phyloP scores from a whole-genome alignment of 2,888 invertebrate species.

The Erebia ligea region DNA sequence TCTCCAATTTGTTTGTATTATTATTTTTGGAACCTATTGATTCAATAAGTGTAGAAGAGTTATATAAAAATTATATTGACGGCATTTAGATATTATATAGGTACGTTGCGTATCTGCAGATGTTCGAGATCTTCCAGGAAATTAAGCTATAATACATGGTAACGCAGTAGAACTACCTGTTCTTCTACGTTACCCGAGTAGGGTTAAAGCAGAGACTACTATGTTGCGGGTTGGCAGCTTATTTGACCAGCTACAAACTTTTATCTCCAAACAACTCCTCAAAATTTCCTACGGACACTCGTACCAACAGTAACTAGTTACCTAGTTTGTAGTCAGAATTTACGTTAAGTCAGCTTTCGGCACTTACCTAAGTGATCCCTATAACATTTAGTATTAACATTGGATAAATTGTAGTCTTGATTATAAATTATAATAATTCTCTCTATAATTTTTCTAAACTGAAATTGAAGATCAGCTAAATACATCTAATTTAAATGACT shows the following conservation, averaged over 20 bases:
- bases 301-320: conserved; percentile 33
- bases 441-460: not conserved
- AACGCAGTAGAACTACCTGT: not conserved
- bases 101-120: conserved; percentile 38
- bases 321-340: conserved; percentile 44
- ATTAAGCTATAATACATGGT: not conserved
- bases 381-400: not conserved
- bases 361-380: conserved; percentile 4
- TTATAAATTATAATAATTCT: not conserved
- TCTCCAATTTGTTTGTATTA: conserved; percentile 35
- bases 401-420: not conserved
- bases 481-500: not conserved
- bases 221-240: too few species aligned
- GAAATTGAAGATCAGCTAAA: not conserved
- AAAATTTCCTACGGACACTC: not conserved
- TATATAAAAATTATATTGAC: conserved; percentile 16
- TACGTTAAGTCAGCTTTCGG: conserved; percentile 44
- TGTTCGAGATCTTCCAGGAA: not conserved
- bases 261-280: not conserved
- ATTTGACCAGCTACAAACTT: not conserved
- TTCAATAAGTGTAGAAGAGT: conserved; percentile 26
- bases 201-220: not conserved
- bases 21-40: conserved; percentile 34
- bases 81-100: conserved; percentile 34
- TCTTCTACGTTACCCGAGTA: not conserved